Evolutionary conservation across 2,113 vertebrate genomes (phyloP).

Genomic region (Menidia beryllina): DNA sequence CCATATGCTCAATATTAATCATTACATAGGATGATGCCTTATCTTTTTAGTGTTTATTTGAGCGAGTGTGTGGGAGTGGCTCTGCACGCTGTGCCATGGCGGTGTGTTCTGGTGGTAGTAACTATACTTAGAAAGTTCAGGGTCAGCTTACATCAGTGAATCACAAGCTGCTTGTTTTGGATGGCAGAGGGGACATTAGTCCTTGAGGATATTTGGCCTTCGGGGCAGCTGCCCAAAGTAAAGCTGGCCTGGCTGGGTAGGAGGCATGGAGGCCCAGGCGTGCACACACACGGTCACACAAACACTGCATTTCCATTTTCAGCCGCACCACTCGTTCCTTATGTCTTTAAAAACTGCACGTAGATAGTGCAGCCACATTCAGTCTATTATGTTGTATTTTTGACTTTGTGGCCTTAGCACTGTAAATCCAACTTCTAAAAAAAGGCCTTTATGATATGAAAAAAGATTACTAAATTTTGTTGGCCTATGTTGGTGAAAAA

Average conservation of each 20-base stretch:
- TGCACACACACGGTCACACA: background rate
- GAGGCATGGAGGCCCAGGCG: constrained; percentile 22
- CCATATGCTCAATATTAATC: constrained; percentile 25
- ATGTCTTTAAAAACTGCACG: too few relatives aligned
- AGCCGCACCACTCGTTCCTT: too few relatives aligned
- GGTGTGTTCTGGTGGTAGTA: constrained; percentile 36
- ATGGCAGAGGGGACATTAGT: constrained; percentile 69
- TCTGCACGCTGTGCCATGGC: constrained; percentile 20
- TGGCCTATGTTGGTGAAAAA: too few relatives aligned
- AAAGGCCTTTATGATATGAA: too few relatives aligned
- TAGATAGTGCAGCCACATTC: too few relatives aligned
- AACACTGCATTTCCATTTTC: too few relatives aligned
- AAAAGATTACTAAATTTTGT: too few relatives aligned
- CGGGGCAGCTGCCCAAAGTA: constrained; percentile 72
- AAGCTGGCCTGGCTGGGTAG: constrained; percentile 48
- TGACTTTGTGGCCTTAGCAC: too few relatives aligned
- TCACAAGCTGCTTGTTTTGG: constrained; percentile 76
- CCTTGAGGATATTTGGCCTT: constrained; percentile 79
- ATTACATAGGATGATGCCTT: constrained; percentile 48
- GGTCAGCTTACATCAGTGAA: constrained; percentile 68
- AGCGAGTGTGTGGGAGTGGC: constrained; percentile 18
- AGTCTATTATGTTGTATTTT: too few relatives aligned
- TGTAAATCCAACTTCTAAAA: too few relatives aligned
- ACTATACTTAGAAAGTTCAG: constrained; percentile 76
- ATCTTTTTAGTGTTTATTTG: constrained; percentile 5